Evolutionary conservation across 2,888 invertebrate species (phyloP).

Genomic region (Dicyrtomina minuta): DNA sequence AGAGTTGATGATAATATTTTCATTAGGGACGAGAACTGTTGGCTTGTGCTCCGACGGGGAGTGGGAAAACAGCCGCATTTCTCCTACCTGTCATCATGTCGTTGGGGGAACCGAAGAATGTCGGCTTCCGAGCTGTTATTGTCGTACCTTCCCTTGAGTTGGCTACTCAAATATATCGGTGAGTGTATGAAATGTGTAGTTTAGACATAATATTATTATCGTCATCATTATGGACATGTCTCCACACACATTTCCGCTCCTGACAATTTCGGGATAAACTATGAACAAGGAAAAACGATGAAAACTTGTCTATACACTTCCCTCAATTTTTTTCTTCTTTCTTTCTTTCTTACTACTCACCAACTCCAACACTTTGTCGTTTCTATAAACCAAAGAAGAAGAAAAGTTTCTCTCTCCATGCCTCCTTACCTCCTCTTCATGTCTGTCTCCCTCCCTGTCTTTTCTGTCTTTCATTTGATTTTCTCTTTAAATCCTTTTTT

Average conservation of each 20-base stretch:
- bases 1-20: slow-evolving; percentile 11
- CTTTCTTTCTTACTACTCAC: background rate
- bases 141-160: slow-evolving; percentile 92
- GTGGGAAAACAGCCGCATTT: slow-evolving; percentile 96
- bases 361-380: no score
- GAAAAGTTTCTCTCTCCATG: slow-evolving; percentile 1
- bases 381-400: background rate
- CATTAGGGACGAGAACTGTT: slow-evolving; percentile 74
- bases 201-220: background rate
- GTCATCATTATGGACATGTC: no score
- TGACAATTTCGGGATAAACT: no score
- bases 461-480: slow-evolving; percentile 2
- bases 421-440: background rate
- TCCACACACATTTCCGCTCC: background rate
- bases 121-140: slow-evolving; percentile 82
- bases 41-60: slow-evolving; percentile 96
- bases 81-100: slow-evolving; percentile 81
- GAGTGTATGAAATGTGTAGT: background rate
- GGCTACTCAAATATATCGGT: slow-evolving; percentile 79
- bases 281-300: no score
- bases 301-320: no score
- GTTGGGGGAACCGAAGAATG: slow-evolving; percentile 68
- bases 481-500: background rate
- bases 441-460: slow-evolving; percentile 4
- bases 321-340: background rate